These are phyloP conservation scores for Yponomeuta sedellus DNA, from an alignment of 2,888 invertebrate species.

Conservation along the genomic window DNA sequence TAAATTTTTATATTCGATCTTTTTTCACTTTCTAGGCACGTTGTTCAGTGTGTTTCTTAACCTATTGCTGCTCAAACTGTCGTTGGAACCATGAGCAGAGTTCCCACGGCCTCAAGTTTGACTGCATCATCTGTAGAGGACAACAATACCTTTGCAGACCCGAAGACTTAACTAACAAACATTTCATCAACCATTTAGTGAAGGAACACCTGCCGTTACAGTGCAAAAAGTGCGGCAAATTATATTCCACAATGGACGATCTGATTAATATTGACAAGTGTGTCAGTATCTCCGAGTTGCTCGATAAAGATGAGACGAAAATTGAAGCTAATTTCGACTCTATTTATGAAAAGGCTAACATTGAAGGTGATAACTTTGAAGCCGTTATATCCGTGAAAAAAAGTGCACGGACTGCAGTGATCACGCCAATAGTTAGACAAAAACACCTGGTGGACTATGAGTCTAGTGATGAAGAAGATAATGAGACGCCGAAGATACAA, in stretches of 20 bases:
- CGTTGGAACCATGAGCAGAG: slow-evolving; percentile 57
- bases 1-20: not conserved
- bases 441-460: slow-evolving; percentile 56
- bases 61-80: slow-evolving; percentile 63
- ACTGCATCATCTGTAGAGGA: slow-evolving; percentile 63
- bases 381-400: slow-evolving; percentile 50
- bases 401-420: slow-evolving; percentile 54
- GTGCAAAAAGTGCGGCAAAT: slow-evolving; percentile 57
- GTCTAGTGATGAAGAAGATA: slow-evolving; percentile 42
- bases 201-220: slow-evolving; percentile 54
- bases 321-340: slow-evolving; percentile 57
- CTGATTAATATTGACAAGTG: slow-evolving; percentile 51
- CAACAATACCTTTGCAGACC: slow-evolving; percentile 49
- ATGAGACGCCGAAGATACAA: slow-evolving; percentile 25
- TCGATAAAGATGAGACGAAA: slow-evolving; percentile 32
- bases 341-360: slow-evolving; percentile 46
- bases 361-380: slow-evolving; percentile 44
- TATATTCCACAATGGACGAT: slow-evolving; percentile 57
- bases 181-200: slow-evolving; percentile 50
- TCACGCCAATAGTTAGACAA: slow-evolving; percentile 56
- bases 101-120: slow-evolving; percentile 52
- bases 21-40: slow-evolving; percentile 42
- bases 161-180: slow-evolving; percentile 36
- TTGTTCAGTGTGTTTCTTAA: slow-evolving; percentile 59
- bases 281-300: slow-evolving; percentile 54